These are phyloP conservation scores for Notodonta ziczac DNA, from an alignment of 2,888 invertebrate genomes.

Conservation along the genomic window DNA sequence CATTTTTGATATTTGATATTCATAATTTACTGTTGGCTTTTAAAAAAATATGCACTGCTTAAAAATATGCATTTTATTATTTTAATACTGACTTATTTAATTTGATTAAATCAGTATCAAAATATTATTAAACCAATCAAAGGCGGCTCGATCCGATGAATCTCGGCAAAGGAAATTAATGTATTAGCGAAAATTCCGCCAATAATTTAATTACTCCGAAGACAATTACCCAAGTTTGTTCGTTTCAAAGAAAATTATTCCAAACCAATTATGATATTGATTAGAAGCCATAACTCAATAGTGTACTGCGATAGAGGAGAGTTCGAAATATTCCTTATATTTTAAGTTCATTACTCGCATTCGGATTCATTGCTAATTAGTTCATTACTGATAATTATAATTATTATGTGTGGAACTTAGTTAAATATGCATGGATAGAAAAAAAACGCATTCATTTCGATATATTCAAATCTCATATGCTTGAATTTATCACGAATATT, in stretches of 20 bases:
- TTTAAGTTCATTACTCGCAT: neutral
- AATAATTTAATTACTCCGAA: slow-evolving; percentile 39
- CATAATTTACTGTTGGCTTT: too few species aligned
- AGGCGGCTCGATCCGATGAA: slow-evolving; percentile 15
- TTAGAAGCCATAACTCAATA: slow-evolving; percentile 45
- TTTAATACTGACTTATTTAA: neutral
- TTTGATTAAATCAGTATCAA: slow-evolving; percentile 10
- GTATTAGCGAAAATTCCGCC: slow-evolving; percentile 39
- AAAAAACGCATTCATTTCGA: too few species aligned
- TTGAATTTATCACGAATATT: too few species aligned
- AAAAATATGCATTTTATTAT: too few species aligned
- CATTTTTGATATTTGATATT: too few species aligned
- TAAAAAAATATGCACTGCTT: too few species aligned
- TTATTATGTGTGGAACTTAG: too few species aligned
- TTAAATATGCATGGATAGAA: too few species aligned
- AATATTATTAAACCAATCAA: slow-evolving; percentile 16
- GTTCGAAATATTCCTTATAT: neutral
- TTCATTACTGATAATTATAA: too few species aligned
- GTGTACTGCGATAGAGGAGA: slow-evolving; percentile 7
- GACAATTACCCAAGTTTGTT: slow-evolving; percentile 50
- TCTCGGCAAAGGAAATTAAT: slow-evolving; percentile 38
- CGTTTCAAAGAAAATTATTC: slow-evolving; percentile 51
- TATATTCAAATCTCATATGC: too few species aligned
- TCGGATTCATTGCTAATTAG: too few species aligned
- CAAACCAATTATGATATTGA: slow-evolving; percentile 53